Percentiles rank a stretch among this genome's conserved stretches.
phyloP scores from a whole-genome alignment of 2,113 vertebrate species.

The Synodontis membranacea region DNA sequence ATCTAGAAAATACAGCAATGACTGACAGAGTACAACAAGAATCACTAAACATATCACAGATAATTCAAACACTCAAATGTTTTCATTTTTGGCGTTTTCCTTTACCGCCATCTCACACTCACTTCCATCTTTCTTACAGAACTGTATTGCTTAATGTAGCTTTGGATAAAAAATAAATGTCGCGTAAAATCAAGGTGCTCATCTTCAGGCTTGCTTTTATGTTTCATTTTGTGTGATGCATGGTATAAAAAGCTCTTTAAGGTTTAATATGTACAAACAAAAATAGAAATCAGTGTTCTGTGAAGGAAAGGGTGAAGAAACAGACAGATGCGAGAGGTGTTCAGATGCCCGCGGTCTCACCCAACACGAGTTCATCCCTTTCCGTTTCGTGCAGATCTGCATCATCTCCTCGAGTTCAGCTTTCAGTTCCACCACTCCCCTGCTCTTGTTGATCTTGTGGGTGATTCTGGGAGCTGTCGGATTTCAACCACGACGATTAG shows the following conservation, averaged over 20 bases:
- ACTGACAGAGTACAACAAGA: neutral
- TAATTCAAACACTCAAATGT: no score
- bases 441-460: conserved; percentile 13
- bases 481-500: neutral
- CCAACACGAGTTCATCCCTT: conserved; percentile 57
- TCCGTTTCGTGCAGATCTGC: conserved; percentile 64
- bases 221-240: neutral
- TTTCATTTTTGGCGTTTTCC: no score
- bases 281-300: neutral
- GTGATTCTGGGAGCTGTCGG: conserved; percentile 60
- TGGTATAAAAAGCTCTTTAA: neutral
- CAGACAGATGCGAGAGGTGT: neutral
- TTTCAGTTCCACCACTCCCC: conserved; percentile 56
- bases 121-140: neutral
- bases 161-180: neutral
- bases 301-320: neutral
- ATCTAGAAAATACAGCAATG: neutral
- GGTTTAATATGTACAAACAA: neutral
- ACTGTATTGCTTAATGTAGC: neutral
- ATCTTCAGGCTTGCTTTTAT: neutral
- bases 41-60: neutral
- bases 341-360: conserved; percentile 36
- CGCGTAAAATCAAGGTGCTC: neutral
- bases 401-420: conserved; percentile 2
- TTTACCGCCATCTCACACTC: neutral